phyloP scores from a whole-genome alignment of 2,888 invertebrate genomes.

The Hipparchia sbordonii region DNA sequence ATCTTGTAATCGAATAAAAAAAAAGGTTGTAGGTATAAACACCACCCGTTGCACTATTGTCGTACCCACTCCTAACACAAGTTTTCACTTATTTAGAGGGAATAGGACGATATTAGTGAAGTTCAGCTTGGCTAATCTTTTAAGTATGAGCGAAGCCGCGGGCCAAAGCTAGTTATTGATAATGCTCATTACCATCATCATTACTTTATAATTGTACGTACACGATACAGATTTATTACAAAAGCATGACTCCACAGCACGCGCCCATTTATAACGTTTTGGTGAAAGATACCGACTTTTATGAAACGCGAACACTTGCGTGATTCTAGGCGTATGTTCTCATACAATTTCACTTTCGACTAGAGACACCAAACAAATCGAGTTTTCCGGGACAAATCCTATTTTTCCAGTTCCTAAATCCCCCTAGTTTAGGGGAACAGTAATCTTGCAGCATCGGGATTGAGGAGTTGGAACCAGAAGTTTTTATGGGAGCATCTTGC shows the following conservation, averaged over 20 bases:
- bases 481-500: too few species aligned
- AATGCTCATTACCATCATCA: not conserved
- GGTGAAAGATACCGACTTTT: not conserved
- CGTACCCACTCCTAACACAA: too few species aligned
- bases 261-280: not conserved
- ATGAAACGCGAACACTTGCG: conserved; percentile 12
- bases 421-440: too few species aligned
- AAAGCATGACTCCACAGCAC: conserved; percentile 9
- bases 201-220: not conserved
- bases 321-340: not conserved
- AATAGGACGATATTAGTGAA: too few species aligned
- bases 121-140: too few species aligned
- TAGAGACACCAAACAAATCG: not conserved
- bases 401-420: not conserved
- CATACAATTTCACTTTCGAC: conserved; percentile 9
- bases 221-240: conserved; percentile 6
- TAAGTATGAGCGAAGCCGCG: too few species aligned
- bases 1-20: too few species aligned
- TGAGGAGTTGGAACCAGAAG: too few species aligned
- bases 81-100: too few species aligned
- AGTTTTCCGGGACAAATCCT: conserved; percentile 1
- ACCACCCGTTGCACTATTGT: too few species aligned
- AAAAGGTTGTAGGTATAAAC: too few species aligned
- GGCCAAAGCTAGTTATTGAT: not conserved
- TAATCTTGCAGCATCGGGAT: too few species aligned